These are phyloP conservation scores for Trialeurodes vaporariorum DNA, from an alignment of 1,140 invertebrate genomes.

Conservation along the genomic window DNA sequence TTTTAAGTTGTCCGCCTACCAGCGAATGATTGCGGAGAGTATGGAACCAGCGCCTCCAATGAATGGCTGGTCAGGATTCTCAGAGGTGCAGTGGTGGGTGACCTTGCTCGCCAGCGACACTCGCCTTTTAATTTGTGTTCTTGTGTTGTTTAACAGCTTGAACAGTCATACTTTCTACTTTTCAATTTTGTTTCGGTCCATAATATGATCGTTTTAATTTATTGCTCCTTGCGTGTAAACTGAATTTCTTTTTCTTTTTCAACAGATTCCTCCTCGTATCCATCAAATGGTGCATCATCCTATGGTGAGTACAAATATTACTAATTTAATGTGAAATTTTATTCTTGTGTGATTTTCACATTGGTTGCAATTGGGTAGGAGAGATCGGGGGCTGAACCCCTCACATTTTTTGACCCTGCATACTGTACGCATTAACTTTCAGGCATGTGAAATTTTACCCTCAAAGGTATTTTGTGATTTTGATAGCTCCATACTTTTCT, in stretches of 20 bases:
- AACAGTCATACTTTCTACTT: not conserved
- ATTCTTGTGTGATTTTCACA: not conserved
- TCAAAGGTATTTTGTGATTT: not conserved
- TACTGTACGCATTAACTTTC: too few relatives aligned
- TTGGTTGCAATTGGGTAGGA: too few relatives aligned
- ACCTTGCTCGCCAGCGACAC: not conserved
- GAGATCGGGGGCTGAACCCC: too few relatives aligned
- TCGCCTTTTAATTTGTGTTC: not conserved
- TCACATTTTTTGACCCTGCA: too few relatives aligned
- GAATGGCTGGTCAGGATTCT: not conserved
- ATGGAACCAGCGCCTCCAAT: not conserved
- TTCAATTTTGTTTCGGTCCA: not conserved
- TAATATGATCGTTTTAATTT: not conserved
- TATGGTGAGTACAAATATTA: not conserved
- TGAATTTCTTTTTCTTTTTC: not conserved
- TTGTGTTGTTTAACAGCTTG: not conserved
- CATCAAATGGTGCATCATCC: not conserved
- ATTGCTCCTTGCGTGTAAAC: not conserved
- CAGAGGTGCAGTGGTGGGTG: not conserved
- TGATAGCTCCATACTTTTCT: too few relatives aligned
- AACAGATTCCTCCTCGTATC: not conserved
- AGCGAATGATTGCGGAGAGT: not conserved
- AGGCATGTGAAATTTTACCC: too few relatives aligned
- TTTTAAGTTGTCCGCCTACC: too few relatives aligned
- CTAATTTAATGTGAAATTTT: not conserved